Evolutionary conservation across 2,113 vertebrate genomes (phyloP).

Genomic region (Nothobranchius kuhntae): DNA sequence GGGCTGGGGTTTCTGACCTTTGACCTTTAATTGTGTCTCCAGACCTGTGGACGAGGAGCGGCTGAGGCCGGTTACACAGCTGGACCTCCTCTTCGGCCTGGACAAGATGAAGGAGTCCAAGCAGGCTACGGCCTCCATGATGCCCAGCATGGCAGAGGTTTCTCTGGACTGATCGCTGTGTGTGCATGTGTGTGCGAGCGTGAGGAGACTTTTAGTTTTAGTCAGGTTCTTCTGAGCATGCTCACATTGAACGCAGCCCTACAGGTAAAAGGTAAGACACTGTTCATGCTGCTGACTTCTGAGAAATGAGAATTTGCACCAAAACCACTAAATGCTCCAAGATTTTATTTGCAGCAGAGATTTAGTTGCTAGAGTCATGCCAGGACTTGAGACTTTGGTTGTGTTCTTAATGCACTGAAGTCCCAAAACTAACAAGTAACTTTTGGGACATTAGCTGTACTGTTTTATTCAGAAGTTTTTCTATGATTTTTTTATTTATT

Average conservation of each 20-base stretch:
- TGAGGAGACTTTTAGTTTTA: no score
- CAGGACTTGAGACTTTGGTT: not conserved
- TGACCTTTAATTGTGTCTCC: constrained; percentile 24
- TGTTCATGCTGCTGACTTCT: not conserved
- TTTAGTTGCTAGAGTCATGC: no score
- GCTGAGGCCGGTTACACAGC: constrained; percentile 79
- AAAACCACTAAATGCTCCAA: not conserved
- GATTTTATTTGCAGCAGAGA: no score
- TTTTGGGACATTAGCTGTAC: not conserved
- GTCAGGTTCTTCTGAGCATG: constrained; percentile 26
- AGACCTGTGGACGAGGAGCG: constrained; percentile 69
- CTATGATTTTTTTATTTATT: not conserved
- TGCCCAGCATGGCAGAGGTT: constrained; percentile 57
- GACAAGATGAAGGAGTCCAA: constrained; percentile 84
- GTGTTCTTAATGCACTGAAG: not conserved
- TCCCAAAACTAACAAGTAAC: no score
- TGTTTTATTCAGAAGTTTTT: not conserved
- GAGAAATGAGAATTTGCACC: not conserved
- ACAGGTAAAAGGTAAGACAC: constrained; percentile 1
- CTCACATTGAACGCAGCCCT: constrained; percentile 10
- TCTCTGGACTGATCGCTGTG: constrained; percentile 70
- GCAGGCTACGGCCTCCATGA: constrained; percentile 56
- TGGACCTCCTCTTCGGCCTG: constrained; percentile 81
- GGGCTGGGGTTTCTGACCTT: constrained; percentile 1
- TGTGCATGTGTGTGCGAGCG: no score